Percentiles rank a stretch among this genome's conserved stretches.
These are phyloP conservation scores for Platalea minor DNA, from an alignment of 2,797 vertebrate genomes.

Conservation along the genomic window DNA sequence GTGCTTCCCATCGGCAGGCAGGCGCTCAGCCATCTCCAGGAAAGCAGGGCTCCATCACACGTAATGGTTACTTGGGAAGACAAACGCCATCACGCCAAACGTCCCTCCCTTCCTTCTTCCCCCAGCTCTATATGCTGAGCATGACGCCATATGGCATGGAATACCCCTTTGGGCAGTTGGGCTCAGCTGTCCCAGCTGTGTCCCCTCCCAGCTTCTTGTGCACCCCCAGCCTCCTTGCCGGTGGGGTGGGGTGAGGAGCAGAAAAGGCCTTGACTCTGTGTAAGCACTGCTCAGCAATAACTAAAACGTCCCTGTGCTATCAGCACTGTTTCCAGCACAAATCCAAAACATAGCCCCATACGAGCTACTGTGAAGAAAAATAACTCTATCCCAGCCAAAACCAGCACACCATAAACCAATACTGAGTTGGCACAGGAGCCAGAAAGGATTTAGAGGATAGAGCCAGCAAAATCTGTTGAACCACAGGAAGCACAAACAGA, in stretches of 20 bases:
- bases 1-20: background rate
- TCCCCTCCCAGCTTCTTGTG: background rate
- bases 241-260: background rate
- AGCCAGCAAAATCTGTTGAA: background rate
- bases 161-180: background rate
- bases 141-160: background rate
- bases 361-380: background rate
- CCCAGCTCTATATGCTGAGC: background rate
- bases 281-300: background rate
- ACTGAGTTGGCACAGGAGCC: background rate
- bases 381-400: background rate
- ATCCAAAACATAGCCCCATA: background rate
- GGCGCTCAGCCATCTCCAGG: background rate
- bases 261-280: background rate
- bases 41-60: background rate
- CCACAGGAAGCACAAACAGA: background rate
- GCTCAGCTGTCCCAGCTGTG: background rate
- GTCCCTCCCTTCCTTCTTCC: background rate
- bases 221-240: no score
- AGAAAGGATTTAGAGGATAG: background rate
- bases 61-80: background rate
- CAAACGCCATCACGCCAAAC: background rate
- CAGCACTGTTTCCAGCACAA: background rate
- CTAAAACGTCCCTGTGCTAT: background rate
- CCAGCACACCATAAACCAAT: background rate